Conservation (phyloP, 64 coral and sea anemone genomes). For the Dendronephthya gigantea region DNA sequence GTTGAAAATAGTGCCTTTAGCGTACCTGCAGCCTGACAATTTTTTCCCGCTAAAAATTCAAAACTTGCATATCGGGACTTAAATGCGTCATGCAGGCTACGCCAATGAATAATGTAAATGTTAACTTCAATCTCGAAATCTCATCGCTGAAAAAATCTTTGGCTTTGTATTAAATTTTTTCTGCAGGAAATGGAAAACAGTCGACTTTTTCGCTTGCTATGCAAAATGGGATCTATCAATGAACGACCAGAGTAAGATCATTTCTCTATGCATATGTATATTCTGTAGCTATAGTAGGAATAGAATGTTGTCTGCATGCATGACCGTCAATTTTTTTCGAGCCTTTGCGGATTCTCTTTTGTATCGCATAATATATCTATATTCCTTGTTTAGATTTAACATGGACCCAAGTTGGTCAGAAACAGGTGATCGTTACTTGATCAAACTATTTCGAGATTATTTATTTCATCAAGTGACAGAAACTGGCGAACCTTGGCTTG, state of each 20-base stretch:
- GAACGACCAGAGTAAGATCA: conserved; percentile 81
- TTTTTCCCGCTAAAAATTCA: no score
- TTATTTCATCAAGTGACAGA: conserved; percentile 11
- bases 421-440: conserved; percentile 13
- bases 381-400: neutral
- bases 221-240: conserved; percentile 84
- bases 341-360: no score
- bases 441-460: conserved; percentile 10
- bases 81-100: no score
- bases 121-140: no score
- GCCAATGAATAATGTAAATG: no score
- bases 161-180: neutral
- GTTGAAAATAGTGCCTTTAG: neutral
- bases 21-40: no score
- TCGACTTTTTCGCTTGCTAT: conserved; percentile 62
- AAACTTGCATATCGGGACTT: no score
- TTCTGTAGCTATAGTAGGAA: neutral
- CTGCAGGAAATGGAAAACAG: conserved; percentile 94
- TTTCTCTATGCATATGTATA: no score
- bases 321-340: no score
- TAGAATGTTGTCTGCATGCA: neutral
- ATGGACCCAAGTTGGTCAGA: conserved; percentile 7
- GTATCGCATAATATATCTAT: no score
- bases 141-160: no score
- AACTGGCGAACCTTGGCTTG: conserved; percentile 2